Base-by-base conservation (phyloP, 2,797 vertebrate genomes). In the Bucorvus abyssinicus region DNA sequence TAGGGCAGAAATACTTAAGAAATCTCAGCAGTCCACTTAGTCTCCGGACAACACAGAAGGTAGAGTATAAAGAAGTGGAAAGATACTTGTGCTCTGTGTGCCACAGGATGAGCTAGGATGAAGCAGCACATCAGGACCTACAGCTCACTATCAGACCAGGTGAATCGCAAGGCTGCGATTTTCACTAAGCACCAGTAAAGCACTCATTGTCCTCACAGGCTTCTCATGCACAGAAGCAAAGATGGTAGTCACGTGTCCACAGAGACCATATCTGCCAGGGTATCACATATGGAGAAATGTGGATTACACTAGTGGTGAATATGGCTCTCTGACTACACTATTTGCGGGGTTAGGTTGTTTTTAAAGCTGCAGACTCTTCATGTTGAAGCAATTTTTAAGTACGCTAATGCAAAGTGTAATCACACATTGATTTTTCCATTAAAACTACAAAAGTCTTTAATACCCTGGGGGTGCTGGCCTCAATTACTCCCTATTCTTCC, bases 401-500 rank as follows among this genome's bases (percentile, higher is more conserved):
- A 79, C 91, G 89, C 53, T 80, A 89, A 93, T 88, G 76, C 69
- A 81, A 93, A 95, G 87, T 88, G 86, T 94, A 96, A 97, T 96
- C 96, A 88, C 84, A 84, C 84, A 96, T 94, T 93, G 94, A 94
- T 96, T 97, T 96, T 97, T 88, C 93, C 96, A 97, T 96, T 96
- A 96, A 96, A 95, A 87, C 67, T 95, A 96, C 93, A 95, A 64
- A 96, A 85, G 89, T 94, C 89, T 95, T 96, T 91, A 96, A 89
- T 90, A 82, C 92, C 90, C 71, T 50, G 15, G 83, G 75, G 92
- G 75, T 93, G 65, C 71, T 96, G 89, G 70, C 84, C 94, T 94
- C 86, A 79, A 87, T 96, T 92, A 96, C 64, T 94, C 81, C 89
- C 90, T 87, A 56, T 93, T 94, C 84, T 94, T 91, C 68, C 5